Base-by-base conservation (phyloP, 2,888 invertebrate genomes). In the Cenopis cana region DNA sequence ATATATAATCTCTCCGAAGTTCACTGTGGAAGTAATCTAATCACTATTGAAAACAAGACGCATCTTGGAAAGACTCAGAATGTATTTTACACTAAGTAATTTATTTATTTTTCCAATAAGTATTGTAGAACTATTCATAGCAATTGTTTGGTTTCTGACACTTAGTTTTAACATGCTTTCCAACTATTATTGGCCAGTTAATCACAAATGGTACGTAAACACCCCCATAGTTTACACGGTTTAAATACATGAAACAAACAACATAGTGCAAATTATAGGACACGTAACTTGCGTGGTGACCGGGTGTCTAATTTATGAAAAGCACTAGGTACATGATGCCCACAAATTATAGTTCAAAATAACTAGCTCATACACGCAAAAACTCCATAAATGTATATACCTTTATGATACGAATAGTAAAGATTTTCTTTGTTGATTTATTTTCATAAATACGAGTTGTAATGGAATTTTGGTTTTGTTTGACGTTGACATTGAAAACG, bases 281-380 rank as follows among this genome's bases (percentile, higher is more conserved):
- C 69, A 69, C 69, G 69, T 69, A 69, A 20, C 52, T 57, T 69
- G 64, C 29, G 29, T 24, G 29, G 41, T n/a, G n/a, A n/a, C n/a
- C n/a, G n/a, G n/a, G n/a, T 50, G 49, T 59, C 38, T 24, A 11
- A 69, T n/a, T 5, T 38, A 33, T 4, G 17, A 55, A 29, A 18
- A n/a, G 11, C 18, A 50, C 11, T 12, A 18, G 2, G 9, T 50
- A 36, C 14, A 1, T 10, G 5, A 36, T 14, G 14, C n/a, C 1
- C n/a, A 54, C 12, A 18, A 29, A 52, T 12, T 14, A 29, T 10
- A 10, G n/a, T 52, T 2, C n/a, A 52, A 52, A 20, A n/a, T 36
- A 9, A 36, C 6, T 52, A 52, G 18, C 20, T 14, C n/a, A 20
- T 24, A 62, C 10, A 36, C 36, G 20, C 24, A 6, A n/a, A 64